phyloP scores from a whole-genome alignment of 2,113 vertebrate species.

The Oreochromis niloticus region DNA sequence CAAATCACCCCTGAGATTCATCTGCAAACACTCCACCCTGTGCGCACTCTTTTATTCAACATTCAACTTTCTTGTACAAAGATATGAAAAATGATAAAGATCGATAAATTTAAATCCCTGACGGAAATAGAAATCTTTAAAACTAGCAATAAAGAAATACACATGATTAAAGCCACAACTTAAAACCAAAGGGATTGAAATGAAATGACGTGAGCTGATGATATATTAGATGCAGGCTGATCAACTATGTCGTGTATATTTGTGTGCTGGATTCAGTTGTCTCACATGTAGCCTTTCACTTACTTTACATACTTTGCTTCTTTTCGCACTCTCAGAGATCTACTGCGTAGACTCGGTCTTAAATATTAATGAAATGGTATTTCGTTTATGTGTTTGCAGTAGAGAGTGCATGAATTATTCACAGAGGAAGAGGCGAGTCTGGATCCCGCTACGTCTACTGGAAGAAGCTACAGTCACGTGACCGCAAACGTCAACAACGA shows the following conservation, averaged over 20 bases:
- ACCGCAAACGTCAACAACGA: constrained; percentile 44
- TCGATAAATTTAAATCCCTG: background rate
- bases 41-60: background rate
- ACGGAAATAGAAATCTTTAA: background rate
- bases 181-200: background rate
- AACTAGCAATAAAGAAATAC: background rate
- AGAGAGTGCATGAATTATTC: background rate
- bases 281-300: background rate
- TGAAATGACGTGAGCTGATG: background rate
- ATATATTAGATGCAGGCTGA: background rate
- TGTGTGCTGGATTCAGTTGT: background rate
- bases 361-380: background rate
- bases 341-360: background rate
- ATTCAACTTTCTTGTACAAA: background rate
- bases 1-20: background rate
- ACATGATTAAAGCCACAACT: background rate
- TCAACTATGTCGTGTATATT: background rate
- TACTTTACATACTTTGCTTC: background rate
- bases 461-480: constrained; percentile 61
- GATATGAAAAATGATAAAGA: background rate
- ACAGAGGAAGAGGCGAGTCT: constrained; percentile 46
- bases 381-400: background rate
- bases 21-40: background rate
- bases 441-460: constrained; percentile 34
- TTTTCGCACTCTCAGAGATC: background rate